These are phyloP conservation scores for Pseudotriccus pelzelni DNA, from an alignment of 2,797 vertebrate species.

Conservation along the genomic window DNA sequence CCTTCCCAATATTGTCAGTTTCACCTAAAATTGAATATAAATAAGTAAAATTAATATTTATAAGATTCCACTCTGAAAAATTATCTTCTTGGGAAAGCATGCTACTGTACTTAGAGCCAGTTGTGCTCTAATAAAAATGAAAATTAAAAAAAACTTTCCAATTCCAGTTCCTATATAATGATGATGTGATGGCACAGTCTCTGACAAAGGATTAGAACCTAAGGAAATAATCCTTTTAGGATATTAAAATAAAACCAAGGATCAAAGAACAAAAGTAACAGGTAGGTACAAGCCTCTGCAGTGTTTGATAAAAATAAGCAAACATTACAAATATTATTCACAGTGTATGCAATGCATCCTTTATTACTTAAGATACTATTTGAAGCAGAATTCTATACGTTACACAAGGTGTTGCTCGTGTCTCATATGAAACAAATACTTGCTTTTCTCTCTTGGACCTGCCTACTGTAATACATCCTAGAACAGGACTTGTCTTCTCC, in stretches of 20 bases:
- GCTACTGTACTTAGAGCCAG: not conserved
- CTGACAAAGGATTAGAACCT: not conserved
- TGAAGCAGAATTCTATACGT: not conserved
- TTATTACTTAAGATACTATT: not conserved
- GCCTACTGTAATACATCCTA: not conserved
- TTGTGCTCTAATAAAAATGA: not conserved
- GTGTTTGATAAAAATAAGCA: not conserved
- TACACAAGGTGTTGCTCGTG: not conserved
- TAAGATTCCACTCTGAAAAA: not conserved
- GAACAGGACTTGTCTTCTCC: not conserved
- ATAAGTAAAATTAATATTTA: not conserved
- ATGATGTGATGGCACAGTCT: not conserved
- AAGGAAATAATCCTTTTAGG: constrained; percentile 12
- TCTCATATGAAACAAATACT: not conserved
- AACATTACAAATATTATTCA: not conserved
- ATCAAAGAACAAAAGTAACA: not conserved
- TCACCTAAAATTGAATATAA: not conserved
- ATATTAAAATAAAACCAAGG: constrained; percentile 12
- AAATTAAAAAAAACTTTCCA: not conserved
- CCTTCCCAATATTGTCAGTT: not conserved
- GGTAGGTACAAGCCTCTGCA: not conserved
- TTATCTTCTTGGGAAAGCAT: not conserved
- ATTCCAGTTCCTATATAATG: not conserved
- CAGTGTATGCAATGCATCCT: not conserved
- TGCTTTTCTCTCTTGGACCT: not conserved